These are phyloP conservation scores for Gallinago solitaria DNA, from an alignment of 2,797 vertebrate species.

Conservation along the genomic window DNA sequence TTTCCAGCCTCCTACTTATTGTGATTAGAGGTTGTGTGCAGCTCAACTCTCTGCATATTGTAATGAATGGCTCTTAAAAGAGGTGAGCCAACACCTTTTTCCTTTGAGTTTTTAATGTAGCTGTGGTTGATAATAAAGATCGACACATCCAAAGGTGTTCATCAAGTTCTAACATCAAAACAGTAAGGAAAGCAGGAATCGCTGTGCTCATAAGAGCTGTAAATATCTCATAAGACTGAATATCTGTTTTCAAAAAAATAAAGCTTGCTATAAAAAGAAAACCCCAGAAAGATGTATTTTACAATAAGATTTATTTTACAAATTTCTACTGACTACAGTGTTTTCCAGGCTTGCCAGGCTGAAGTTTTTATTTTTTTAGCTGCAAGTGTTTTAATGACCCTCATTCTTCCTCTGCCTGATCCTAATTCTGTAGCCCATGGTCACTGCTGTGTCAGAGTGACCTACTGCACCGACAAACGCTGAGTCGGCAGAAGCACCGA, in stretches of 20 bases:
- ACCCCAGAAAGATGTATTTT: neutral
- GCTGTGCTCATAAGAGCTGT: neutral
- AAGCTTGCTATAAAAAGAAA: conserved; percentile 33
- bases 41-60: neutral
- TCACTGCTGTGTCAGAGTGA: neutral
- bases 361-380: neutral
- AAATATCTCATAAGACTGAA: conserved; percentile 23
- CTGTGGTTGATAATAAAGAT: neutral
- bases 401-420: conserved; percentile 4
- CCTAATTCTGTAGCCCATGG: neutral
- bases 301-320: neutral
- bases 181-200: neutral
- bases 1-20: neutral
- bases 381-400: conserved; percentile 8
- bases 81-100: neutral
- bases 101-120: neutral
- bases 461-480: neutral
- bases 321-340: conserved; percentile 15
- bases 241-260: conserved; percentile 48
- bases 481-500: neutral
- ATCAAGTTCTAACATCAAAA: neutral
- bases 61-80: neutral
- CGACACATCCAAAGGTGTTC: neutral
- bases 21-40: neutral
- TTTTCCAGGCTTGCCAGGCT: neutral